These are phyloP conservation scores for Rhopalosiphum nymphaeae DNA, from an alignment of 2,888 invertebrate species.

Conservation along the genomic window DNA sequence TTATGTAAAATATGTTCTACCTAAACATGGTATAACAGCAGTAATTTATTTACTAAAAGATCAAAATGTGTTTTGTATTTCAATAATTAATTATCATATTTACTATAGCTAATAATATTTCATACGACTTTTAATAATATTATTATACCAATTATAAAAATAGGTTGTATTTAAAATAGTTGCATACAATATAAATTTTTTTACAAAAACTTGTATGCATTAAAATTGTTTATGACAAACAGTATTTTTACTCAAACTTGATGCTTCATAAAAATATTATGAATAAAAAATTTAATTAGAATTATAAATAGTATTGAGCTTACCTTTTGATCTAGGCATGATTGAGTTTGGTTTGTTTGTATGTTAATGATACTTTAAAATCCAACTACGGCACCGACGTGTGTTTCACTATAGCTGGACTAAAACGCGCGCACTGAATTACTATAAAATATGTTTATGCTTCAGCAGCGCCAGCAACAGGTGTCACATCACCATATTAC, in stretches of 20 bases:
- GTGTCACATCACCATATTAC: slow-evolving; percentile 34
- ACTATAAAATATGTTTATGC: slow-evolving; percentile 22
- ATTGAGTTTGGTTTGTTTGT: background rate
- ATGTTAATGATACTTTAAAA: background rate
- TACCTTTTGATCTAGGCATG: slow-evolving; percentile 63
- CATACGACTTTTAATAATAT: too few relatives aligned
- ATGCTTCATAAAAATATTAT: background rate
- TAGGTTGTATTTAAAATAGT: background rate
- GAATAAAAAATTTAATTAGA: background rate
- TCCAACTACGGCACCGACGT: background rate
- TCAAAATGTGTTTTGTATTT: background rate
- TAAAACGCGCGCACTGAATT: slow-evolving; percentile 54
- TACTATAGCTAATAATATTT: background rate
- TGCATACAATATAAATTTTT: background rate
- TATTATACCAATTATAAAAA: background rate
- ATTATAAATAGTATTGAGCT: background rate
- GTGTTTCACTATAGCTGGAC: slow-evolving; percentile 27
- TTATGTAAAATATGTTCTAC: background rate
- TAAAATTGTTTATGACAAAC: background rate
- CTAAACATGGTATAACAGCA: background rate
- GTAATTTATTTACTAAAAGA: background rate
- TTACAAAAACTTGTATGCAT: background rate
- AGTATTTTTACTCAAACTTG: background rate
- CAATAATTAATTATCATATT: background rate
- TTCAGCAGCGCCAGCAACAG: slow-evolving; percentile 47